These are phyloP conservation scores for Agrilus mali DNA, from an alignment of 2,888 invertebrate genomes.

Conservation along the genomic window DNA sequence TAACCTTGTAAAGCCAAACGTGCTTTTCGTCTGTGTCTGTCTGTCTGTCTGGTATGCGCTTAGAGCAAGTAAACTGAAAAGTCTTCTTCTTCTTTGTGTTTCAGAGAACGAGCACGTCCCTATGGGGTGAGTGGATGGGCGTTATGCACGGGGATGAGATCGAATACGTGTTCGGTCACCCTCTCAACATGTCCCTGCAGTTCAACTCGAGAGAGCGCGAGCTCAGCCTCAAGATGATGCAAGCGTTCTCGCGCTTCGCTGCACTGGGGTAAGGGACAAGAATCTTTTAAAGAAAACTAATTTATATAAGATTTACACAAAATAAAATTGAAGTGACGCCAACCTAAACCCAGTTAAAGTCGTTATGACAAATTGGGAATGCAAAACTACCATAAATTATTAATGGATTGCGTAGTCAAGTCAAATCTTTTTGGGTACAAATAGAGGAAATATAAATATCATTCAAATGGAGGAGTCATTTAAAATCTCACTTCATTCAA, in stretches of 20 bases:
- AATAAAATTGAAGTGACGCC: not conserved
- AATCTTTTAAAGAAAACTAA: not conserved
- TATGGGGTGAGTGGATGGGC: slow-evolving; percentile 99
- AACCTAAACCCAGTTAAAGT: no score
- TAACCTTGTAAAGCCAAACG: not conserved
- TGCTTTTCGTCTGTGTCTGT: not conserved
- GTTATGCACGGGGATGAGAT: slow-evolving; percentile 98
- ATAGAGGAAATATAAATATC: no score
- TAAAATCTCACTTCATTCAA: no score
- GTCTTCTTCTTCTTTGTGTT: slow-evolving; percentile 26
- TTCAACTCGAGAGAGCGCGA: slow-evolving; percentile 79
- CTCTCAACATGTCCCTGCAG: slow-evolving; percentile 74
- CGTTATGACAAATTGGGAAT: no score
- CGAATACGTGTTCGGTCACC: slow-evolving; percentile 94
- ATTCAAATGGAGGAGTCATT: no score
- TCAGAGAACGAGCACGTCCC: slow-evolving; percentile 79
- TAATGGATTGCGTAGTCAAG: no score
- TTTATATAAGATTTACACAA: not conserved
- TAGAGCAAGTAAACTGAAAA: not conserved
- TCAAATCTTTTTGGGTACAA: no score
- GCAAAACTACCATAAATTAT: no score
- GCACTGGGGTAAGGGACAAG: slow-evolving; percentile 77
- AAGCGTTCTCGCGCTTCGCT: slow-evolving; percentile 85
- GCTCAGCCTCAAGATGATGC: slow-evolving; percentile 83
- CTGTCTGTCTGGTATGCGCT: not conserved